Percentiles rank a stretch among this genome's conserved stretches.
Evolutionary conservation across 2,797 vertebrate genomes (phyloP).

Genomic region (Crenichthys baileyi): DNA sequence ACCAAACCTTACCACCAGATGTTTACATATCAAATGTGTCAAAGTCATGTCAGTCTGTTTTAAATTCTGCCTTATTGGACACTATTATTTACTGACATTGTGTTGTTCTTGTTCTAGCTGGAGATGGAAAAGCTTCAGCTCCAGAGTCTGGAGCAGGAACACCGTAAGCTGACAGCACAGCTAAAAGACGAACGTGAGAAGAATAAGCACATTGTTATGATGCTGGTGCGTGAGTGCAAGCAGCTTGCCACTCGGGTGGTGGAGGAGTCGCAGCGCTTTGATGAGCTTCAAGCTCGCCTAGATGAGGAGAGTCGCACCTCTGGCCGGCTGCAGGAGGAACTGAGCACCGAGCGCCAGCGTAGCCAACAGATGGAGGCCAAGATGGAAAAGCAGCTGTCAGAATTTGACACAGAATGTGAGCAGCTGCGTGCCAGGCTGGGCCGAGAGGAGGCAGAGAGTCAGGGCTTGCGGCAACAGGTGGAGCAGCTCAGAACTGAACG

Average conservation of each 20-base stretch:
- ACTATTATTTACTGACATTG: slow-evolving; percentile 1
- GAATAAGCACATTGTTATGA: slow-evolving; percentile 96
- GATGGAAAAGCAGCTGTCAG: slow-evolving; percentile 96
- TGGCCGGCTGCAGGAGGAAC: slow-evolving; percentile 85
- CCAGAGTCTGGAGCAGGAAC: slow-evolving; percentile 92
- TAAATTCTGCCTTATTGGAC: not conserved
- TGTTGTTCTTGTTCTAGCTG: slow-evolving; percentile 79
- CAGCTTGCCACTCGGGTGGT: slow-evolving; percentile 91
- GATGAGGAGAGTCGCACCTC: slow-evolving; percentile 89
- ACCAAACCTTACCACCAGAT: not conserved
- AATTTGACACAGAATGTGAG: slow-evolving; percentile 94
- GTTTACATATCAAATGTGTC: not conserved
- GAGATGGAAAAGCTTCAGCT: slow-evolving; percentile 96
- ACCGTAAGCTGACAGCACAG: slow-evolving; percentile 89
- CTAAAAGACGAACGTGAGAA: slow-evolving; percentile 95
- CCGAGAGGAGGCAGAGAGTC: slow-evolving; percentile 91
- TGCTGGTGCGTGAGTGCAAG: slow-evolving; percentile 96
- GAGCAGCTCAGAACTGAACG: slow-evolving; percentile 90
- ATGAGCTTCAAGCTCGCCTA: slow-evolving; percentile 87
- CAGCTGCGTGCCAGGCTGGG: slow-evolving; percentile 91
- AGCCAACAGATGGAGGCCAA: slow-evolving; percentile 95
- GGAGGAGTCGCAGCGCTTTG: slow-evolving; percentile 92
- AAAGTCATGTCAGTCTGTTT: not conserved
- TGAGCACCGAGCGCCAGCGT: slow-evolving; percentile 84
- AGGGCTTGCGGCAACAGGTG: slow-evolving; percentile 89